These are phyloP conservation scores for Druon quercuslanigerum DNA, from an alignment of 1,140 invertebrate genomes.

Conservation along the genomic window DNA sequence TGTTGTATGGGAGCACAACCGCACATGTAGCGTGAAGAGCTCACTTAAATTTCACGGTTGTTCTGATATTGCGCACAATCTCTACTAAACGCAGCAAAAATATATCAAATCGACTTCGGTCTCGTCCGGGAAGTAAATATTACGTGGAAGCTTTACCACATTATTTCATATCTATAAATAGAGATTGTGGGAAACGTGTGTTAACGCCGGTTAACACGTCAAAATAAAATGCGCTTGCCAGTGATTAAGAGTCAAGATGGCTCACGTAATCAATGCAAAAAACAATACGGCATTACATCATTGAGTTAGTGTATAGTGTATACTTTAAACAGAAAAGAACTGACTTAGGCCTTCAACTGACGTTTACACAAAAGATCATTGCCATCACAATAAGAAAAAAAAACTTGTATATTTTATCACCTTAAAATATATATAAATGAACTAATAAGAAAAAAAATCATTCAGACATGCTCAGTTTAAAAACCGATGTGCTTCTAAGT, in stretches of 20 bases:
- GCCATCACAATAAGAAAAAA: too few relatives aligned
- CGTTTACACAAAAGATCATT: too few relatives aligned
- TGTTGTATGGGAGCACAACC: too few relatives aligned
- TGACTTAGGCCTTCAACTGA: too few relatives aligned
- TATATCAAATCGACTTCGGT: slow-evolving; percentile 38
- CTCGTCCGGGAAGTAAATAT: slow-evolving; percentile 6
- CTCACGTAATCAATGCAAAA: neutral
- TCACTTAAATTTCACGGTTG: neutral
- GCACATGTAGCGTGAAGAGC: neutral
- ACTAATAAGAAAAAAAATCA: too few relatives aligned
- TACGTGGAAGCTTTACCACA: slow-evolving; percentile 1
- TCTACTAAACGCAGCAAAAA: slow-evolving; percentile 16
- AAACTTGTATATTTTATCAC: too few relatives aligned
- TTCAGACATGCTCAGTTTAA: too few relatives aligned
- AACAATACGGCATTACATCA: neutral
- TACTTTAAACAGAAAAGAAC: too few relatives aligned
- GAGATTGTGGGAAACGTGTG: slow-evolving; percentile 53
- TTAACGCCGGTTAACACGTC: slow-evolving; percentile 54
- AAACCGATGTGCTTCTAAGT: too few relatives aligned
- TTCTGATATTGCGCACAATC: neutral
- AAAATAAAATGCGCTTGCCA: neutral
- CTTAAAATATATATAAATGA: too few relatives aligned
- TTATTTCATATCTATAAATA: slow-evolving; percentile 66
- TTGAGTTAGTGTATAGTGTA: too few relatives aligned
- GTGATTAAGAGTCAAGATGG: neutral